Evolutionary conservation across 1,140 invertebrate genomes (phyloP), one percentile per base, ranked within the genome.

Genomic region (Kradibia gibbosae): DNA sequence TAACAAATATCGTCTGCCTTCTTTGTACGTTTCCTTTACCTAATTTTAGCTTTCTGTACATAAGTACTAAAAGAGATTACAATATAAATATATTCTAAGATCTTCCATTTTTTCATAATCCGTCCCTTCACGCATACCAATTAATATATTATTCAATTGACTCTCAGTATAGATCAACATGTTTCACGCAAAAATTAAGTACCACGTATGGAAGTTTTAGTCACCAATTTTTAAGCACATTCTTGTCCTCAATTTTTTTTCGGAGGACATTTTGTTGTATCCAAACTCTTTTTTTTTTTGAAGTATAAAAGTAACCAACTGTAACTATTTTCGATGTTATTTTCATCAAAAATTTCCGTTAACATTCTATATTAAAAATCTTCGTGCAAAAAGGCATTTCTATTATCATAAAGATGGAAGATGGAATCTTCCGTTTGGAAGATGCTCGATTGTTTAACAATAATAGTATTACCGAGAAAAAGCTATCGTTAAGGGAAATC

Each of bases 151-250:
- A 53, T 1, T 62, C 20, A 72, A 72, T 78, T 62, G 31, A 77
- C 31, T 82, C 62, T 60, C 22, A 62, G 1, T 60, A 25, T 78
- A 57, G 34, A 77, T 60, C 25, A 10, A 78, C 42, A 57, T 48
- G 73, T 45, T 72, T 28, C 39, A 36, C 45, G 50, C 31, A 15
- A 55, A 22, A 57, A 36, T 82, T 82, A 78, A 82, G 81, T 82
- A 82, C 81, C 81, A 74, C 79, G 74, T 53, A 75, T 82, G 75
- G 81, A 34, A 65, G 48, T 78, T 78, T 82, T 82, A 82, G 75
- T 78, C 71, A 82, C 81, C 81, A 82, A 71, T 82, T 45, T 82
- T 67, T 57, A 42, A 55, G 45, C 55, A 72, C 53, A 25, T 34
- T 60, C n/a, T 17, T 13, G n/a, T 72, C 70, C 53, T 45, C 72